Base-by-base conservation (phyloP, 2,888 invertebrate genomes). In the Galerucella calmariensis region DNA sequence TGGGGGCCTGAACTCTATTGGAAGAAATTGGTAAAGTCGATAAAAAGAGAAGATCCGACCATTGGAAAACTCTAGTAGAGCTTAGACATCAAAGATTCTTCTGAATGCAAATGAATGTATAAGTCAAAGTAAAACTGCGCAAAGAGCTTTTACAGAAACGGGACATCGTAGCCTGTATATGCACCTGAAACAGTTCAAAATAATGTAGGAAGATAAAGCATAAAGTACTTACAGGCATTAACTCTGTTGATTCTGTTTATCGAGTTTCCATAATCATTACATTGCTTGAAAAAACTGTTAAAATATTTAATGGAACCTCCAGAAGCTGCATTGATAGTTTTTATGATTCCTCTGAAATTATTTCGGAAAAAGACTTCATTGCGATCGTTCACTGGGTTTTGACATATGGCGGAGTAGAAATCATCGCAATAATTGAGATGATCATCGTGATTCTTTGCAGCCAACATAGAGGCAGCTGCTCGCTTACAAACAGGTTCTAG, bases 241-340 rank as follows among this genome's bases (percentile, higher is more conserved):
- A 61, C 14, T 35, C 61, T 35, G 61, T 35, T 35, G 12, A 61
- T 61, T 11, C 61, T 35, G 27, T 61, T 35, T n/a, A 61, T 35
- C 1, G 61, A 61, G n/a, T 35, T 10, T 56, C 20, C 56, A 10
- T 56, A 56, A 56, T 56, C 56, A 9, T 16, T 56, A 10, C 56
- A 56, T 16, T 56, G 56, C 20, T 56, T 56, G 56, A 20, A 56
- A 10, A 56, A 56, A 20, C 56, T 56, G 16, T 56, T 56, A 3
- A 56, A 56, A 20, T 56, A 56, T 56, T 16, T 56, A 6, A 56
- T 9, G 2, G 56, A 20, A 20, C 16, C 10, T 2, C 10, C 11
- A 3, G 20, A 20, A 9, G 20, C 20, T 3, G 56, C 20, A 20
- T 56, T 56, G n/a, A 56, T 56, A 9, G 10, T 56, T 56, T 56